phyloP scores from a whole-genome alignment of 92 coral and sea anemone species.

The Bergia sp. region DNA sequence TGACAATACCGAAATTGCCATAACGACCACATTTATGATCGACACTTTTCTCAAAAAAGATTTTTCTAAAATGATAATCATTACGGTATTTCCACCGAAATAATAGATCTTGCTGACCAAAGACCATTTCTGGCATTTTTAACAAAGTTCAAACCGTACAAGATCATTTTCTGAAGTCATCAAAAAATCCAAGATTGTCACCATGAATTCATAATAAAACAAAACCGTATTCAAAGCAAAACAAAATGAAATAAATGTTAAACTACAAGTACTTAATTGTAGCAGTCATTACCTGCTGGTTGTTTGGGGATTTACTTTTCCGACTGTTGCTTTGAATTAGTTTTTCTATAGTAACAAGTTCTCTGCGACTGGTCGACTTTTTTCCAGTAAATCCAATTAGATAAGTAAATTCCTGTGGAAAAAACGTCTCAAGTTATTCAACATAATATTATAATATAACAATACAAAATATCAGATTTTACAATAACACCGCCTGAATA shows the following conservation, averaged over 20 bases:
- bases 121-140: too few relatives aligned
- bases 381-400: slow-evolving; percentile 23
- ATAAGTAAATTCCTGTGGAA: slow-evolving; percentile 19
- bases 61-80: too few relatives aligned
- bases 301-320: not conserved
- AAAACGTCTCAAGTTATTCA: not conserved
- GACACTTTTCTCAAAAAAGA: too few relatives aligned
- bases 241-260: not conserved
- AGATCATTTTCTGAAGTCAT: too few relatives aligned
- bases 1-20: too few relatives aligned
- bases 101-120: too few relatives aligned
- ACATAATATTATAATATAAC: not conserved
- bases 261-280: not conserved
- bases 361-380: not conserved
- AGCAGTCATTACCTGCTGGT: slow-evolving; percentile 32
- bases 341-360: slow-evolving; percentile 24
- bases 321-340: not conserved
- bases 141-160: too few relatives aligned
- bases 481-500: too few relatives aligned
- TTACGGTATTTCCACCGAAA: too few relatives aligned
- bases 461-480: not conserved
- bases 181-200: too few relatives aligned
- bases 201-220: too few relatives aligned
- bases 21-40: too few relatives aligned
- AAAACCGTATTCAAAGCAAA: not conserved